A percentile compares a stretch with the other conserved stretches of the same genome.
phyloP scores from a whole-genome alignment of 2,797 vertebrate genomes.

The Perdix hodgsoniae region DNA sequence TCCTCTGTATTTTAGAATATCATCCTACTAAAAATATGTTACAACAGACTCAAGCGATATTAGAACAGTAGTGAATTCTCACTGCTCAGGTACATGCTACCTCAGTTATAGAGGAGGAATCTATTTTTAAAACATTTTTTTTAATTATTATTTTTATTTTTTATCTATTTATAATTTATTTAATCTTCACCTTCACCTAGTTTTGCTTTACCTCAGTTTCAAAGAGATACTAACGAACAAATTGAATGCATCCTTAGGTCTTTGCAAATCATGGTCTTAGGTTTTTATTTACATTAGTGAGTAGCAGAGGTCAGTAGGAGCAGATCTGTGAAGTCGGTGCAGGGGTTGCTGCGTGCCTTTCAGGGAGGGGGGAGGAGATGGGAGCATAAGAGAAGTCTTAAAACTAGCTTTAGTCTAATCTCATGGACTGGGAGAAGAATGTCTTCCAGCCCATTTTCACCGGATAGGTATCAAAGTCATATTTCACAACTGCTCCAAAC shows the following conservation, averaged over 20 bases:
- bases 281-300: background rate
- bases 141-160: too few relatives aligned
- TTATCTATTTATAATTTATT: too few relatives aligned
- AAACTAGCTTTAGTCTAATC: background rate
- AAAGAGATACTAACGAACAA: background rate
- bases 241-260: accelerated
- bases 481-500: background rate
- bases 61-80: background rate
- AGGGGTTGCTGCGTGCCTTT: background rate
- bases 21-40: background rate
- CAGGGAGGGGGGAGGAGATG: too few relatives aligned
- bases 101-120: background rate
- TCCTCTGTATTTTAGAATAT: background rate
- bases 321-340: background rate
- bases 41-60: background rate
- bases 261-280: background rate
- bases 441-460: background rate
- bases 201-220: background rate
- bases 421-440: accelerated
- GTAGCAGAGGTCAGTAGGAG: background rate
- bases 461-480: background rate
- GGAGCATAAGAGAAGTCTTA: background rate
- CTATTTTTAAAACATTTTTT: too few relatives aligned
- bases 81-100: background rate
- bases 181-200: background rate